Base-by-base conservation (phyloP, 2,797 vertebrate genomes). In the Hyperoplus immaculatus region DNA sequence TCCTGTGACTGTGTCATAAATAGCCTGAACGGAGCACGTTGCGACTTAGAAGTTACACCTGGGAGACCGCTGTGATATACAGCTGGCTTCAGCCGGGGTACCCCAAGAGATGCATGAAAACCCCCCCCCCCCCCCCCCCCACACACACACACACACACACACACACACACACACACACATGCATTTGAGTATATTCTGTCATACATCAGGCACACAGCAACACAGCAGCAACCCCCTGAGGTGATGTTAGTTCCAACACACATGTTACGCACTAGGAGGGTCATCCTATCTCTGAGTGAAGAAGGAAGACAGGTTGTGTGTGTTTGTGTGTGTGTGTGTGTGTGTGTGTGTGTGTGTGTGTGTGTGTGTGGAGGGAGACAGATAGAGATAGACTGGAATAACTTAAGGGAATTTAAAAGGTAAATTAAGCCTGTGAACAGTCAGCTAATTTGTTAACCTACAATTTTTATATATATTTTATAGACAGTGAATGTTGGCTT, bases 1-100 rank as follows among this genome's bases (percentile, higher is more conserved):
- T 94, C 90, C 88, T 90, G 86, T 91, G 89, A 91, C 91, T 85
- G 89, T 87, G 91, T 94, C 93, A 93, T 93, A 92, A 94, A 94
- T 93, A 93, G 88, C 85, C 78, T 78, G 88, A 90, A 90, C 87
- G 54, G 80, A 87, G 83, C 84, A 66, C 55, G 81, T 81, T 74
- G 84, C 67, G 59, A 91, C 92, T 94, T 93, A 93, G 90, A 93
- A 93, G 91, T 89, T 84, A 86, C 91, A 92, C 92, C 88, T 88
- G 87, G 92, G 92, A 92, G 81, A 83, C 74, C 77, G 74, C 79
- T 82, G 91, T 92, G 90, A 93, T 93, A 90, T 93, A 93, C 91
- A 92, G 90, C 92, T 91, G 87, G 81, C 84, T 91, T 91, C 87
- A 84, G 88, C 79, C 67, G 74, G 78, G 79, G 72, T 82, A 89